Base-by-base conservation (phyloP, 2,888 invertebrate genomes). In the Asteroscopus sphinx region DNA sequence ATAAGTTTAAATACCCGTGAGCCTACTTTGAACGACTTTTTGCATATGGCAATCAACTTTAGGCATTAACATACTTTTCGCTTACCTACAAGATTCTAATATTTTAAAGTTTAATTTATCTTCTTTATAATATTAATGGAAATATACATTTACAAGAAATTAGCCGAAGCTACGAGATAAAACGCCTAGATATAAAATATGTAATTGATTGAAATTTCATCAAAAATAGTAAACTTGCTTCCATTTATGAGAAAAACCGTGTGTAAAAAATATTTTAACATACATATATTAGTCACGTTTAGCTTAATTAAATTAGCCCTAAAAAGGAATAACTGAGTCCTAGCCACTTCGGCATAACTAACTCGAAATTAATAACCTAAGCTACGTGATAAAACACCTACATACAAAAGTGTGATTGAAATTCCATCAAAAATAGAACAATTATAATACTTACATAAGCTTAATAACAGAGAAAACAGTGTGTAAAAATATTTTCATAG, bases 401-500 rank as follows among this genome's bases (percentile, higher is more conserved):
- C 12, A 47, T 15, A 55, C 46, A 54, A 21, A 15, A 61, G 17
- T 35, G 2, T 39, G 6, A 5, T 60, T 51, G 49, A 58, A 59
- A 61, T 37, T n/a, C 49, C 51, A 44, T 74, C 59, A 58, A 64
- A 53, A 76, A 76, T 76, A 76, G 28, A 53, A 71, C 9, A 26
- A 16, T 66, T 51, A 46, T 36, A 4, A 6, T 21, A 21, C n/a
- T 63, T 62, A 61, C 36, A 53, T 21, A n/a, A n/a, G n/a, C n/a
- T n/a, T n/a, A n/a, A n/a, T 45, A 13, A 30, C 37, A 36, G 39
- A 68, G 62, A 60, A 68, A 21, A 54, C 35, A 39, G 70, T 63
- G 17, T 36, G 63, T 67, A 59, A 63, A 72, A 61, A 70, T 70
- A 70, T 39, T 36, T 52, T 57, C 47, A 40, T 51, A 51, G 4